Conservation (phyloP, 1,140 invertebrate species). For the Panagrolaimus sp. region DNA sequence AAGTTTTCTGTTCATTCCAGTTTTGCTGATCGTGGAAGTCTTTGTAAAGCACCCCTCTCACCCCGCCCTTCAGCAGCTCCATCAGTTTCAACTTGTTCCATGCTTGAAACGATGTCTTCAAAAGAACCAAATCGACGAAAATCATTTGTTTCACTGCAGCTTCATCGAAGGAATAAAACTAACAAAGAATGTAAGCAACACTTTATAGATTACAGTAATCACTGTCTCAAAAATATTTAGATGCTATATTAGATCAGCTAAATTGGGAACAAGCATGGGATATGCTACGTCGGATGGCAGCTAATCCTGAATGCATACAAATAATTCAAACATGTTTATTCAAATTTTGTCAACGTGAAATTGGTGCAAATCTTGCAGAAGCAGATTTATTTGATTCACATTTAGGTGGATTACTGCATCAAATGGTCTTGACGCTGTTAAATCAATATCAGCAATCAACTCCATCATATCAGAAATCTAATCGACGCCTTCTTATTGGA, state of each 20-base stretch:
- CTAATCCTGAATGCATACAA: conserved; percentile 66
- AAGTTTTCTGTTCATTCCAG: conserved; percentile 18
- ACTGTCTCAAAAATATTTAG: conserved; percentile 40
- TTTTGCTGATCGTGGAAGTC: conserved; percentile 43
- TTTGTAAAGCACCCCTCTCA: conserved; percentile 53
- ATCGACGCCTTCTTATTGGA: conserved; percentile 31
- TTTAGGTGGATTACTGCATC: conserved; percentile 54
- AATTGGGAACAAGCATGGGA: conserved; percentile 58
- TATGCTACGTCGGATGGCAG: conserved; percentile 61
- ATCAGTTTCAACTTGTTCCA: conserved; percentile 53
- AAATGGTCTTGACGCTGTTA: conserved; percentile 49
- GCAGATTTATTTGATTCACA: conserved; percentile 52
- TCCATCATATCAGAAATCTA: conserved; percentile 43
- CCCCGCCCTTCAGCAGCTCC: conserved; percentile 56
- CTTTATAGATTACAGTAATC: conserved; percentile 12
- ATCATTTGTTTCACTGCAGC: conserved; percentile 54
- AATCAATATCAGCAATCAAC: conserved; percentile 44
- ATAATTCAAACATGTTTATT: conserved; percentile 59
- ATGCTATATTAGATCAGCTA: conserved; percentile 33
- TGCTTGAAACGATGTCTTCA: conserved; percentile 52
- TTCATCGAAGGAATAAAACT: conserved; percentile 49
- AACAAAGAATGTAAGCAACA: conserved; percentile 50
- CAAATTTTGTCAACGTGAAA: conserved; percentile 44
- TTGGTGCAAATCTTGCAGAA: conserved; percentile 48
- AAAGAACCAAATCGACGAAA: conserved; percentile 51